Evolutionary conservation across 1,140 invertebrate species (phyloP).

Genomic region (Diploscapter pachys): DNA sequence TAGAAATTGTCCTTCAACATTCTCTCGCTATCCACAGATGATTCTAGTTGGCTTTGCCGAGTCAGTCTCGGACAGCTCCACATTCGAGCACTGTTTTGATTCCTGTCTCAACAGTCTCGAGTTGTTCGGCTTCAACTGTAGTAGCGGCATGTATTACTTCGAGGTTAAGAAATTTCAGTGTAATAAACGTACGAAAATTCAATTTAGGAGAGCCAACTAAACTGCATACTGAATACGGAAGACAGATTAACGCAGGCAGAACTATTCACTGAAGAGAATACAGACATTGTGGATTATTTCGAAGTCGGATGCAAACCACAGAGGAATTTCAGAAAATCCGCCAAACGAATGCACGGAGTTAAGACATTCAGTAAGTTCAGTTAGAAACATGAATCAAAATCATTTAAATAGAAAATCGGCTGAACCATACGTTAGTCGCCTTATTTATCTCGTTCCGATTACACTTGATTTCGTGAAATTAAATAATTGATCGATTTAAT

Average conservation of each 20-base stretch:
- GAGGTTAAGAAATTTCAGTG: slow-evolving; percentile 31
- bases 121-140: slow-evolving; percentile 53
- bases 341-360: slow-evolving; percentile 23
- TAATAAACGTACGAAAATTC: background rate
- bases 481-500: background rate
- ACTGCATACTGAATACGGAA: slow-evolving; percentile 58
- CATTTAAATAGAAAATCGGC: too few species aligned
- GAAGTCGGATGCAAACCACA: slow-evolving; percentile 44
- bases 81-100: slow-evolving; percentile 55
- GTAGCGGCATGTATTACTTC: slow-evolving; percentile 57
- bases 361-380: slow-evolving; percentile 7
- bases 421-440: background rate
- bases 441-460: slow-evolving; percentile 3
- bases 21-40: slow-evolving; percentile 56
- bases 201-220: slow-evolving; percentile 53
- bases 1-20: slow-evolving; percentile 49
- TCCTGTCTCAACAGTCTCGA: slow-evolving; percentile 53
- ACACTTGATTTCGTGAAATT: slow-evolving; percentile 16
- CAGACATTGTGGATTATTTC: slow-evolving; percentile 59
- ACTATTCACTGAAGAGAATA: slow-evolving; percentile 54
- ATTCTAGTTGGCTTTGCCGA: slow-evolving; percentile 58
- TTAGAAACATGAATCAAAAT: too few species aligned
- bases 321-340: slow-evolving; percentile 12
- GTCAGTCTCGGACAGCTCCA: slow-evolving; percentile 53
- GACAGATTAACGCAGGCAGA: slow-evolving; percentile 50